Percentiles rank a stretch among this genome's conserved stretches.
Conservation (phyloP, 2,113 vertebrate species). For the Leptodactylus fuscus region DNA sequence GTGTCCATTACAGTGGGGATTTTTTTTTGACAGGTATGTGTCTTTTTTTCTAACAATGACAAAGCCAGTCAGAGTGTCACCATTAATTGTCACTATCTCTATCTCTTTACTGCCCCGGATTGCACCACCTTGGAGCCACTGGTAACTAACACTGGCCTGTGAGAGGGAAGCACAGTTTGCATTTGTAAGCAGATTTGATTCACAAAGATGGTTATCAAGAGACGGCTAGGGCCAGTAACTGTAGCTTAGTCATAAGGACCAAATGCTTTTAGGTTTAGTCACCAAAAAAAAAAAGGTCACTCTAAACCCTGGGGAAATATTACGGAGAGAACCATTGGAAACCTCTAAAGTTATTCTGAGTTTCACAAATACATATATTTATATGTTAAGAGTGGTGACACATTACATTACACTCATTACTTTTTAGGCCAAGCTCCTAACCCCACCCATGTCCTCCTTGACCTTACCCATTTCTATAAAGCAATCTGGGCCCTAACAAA, state of each 20-base stretch:
- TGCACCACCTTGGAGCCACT: conserved; percentile 67
- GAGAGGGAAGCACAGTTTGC: conserved; percentile 63
- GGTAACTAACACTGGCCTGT: conserved; percentile 61
- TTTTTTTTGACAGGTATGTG: conserved; percentile 68
- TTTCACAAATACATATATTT: too few relatives aligned
- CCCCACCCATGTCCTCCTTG: too few relatives aligned
- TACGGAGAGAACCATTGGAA: not conserved
- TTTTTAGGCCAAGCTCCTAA: too few relatives aligned
- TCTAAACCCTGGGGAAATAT: not conserved
- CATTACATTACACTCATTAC: too few relatives aligned
- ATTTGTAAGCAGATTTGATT: conserved; percentile 65
- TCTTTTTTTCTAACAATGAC: conserved; percentile 63
- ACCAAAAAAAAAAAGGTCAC: not conserved
- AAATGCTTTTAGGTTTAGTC: conserved; percentile 59
- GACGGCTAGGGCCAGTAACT: conserved; percentile 61
- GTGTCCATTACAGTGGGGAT: conserved; percentile 66
- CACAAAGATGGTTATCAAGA: conserved; percentile 69
- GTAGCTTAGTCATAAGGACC: conserved; percentile 46
- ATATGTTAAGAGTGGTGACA: too few relatives aligned
- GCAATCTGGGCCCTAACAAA: too few relatives aligned
- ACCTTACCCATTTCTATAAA: too few relatives aligned
- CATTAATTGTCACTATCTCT: conserved; percentile 70
- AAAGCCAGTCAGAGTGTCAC: conserved; percentile 71
- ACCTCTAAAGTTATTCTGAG: not conserved
- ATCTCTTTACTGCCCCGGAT: conserved; percentile 70